phyloP scores from a whole-genome alignment of 2,113 vertebrate genomes.

The Cryptoleucopteryx plumbea region DNA sequence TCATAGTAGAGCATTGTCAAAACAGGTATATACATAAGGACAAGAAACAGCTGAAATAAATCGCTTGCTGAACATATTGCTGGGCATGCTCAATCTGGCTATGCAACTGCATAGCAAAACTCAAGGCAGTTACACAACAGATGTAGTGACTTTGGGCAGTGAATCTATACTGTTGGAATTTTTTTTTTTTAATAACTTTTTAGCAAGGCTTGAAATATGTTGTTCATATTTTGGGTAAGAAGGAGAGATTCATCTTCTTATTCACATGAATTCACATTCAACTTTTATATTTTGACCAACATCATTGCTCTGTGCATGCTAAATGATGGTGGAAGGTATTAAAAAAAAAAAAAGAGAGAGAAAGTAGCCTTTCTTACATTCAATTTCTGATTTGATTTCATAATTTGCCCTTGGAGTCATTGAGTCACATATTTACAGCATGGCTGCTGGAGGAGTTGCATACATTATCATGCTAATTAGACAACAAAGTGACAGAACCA shows the following conservation, averaged over 20 bases:
- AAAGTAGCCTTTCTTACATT: not conserved
- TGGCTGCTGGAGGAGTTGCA: not conserved
- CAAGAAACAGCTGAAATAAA: constrained; percentile 30
- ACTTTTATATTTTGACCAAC: not conserved
- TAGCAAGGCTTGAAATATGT: not conserved
- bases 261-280: not conserved
- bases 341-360: not conserved
- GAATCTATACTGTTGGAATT: not conserved
- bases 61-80: not conserved
- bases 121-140: not conserved
- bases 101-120: not conserved
- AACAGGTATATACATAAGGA: not conserved
- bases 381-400: not conserved
- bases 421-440: not conserved
- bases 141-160: not conserved
- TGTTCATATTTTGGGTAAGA: not conserved
- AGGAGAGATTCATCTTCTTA: not conserved
- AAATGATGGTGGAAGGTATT: not conserved
- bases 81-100: constrained; percentile 11
- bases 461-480: not conserved
- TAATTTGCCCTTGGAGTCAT: not conserved
- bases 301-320: not conserved
- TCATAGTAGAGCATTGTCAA: constrained; percentile 8
- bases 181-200: not conserved
- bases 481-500: not conserved